Evolutionary conservation across 2,888 invertebrate species (phyloP).

Genomic region (Scaptomyza tumidula): DNA sequence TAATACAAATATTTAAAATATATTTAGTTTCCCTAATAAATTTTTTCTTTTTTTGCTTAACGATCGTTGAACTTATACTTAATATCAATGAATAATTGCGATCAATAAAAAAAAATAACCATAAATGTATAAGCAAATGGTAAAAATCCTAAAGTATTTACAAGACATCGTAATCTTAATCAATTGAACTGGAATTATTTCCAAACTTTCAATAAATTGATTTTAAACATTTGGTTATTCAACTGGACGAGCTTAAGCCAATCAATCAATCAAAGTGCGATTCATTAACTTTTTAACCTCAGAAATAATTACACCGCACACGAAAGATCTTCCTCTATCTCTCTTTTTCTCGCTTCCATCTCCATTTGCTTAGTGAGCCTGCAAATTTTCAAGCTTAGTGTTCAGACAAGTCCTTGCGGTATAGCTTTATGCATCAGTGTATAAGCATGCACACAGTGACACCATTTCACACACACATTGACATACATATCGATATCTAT

Average conservation of each 20-base stretch:
- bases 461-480: not conserved
- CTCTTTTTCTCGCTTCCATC: not conserved
- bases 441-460: conserved; percentile 2
- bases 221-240: not conserved
- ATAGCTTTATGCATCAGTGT: conserved; percentile 32
- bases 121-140: too few relatives aligned
- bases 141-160: too few relatives aligned
- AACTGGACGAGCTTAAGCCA: not conserved
- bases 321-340: conserved; percentile 13
- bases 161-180: not conserved
- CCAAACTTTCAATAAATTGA: conserved; percentile 1
- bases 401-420: conserved; percentile 21
- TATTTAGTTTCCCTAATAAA: too few relatives aligned
- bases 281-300: conserved; percentile 62
- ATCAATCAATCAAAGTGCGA: conserved; percentile 49
- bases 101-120: too few relatives aligned
- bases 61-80: too few relatives aligned
- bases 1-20: too few relatives aligned
- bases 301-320: conserved; percentile 27
- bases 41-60: too few relatives aligned
- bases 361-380: conserved; percentile 2
- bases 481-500: conserved; percentile 4
- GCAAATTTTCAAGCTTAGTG: conserved; percentile 12
- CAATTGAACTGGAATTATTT: not conserved
- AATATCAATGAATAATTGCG: too few relatives aligned